Percentiles rank a stretch among this genome's conserved stretches.
These are phyloP conservation scores for Rachycentron canadum DNA, from an alignment of 2,797 vertebrate species.

Conservation along the genomic window DNA sequence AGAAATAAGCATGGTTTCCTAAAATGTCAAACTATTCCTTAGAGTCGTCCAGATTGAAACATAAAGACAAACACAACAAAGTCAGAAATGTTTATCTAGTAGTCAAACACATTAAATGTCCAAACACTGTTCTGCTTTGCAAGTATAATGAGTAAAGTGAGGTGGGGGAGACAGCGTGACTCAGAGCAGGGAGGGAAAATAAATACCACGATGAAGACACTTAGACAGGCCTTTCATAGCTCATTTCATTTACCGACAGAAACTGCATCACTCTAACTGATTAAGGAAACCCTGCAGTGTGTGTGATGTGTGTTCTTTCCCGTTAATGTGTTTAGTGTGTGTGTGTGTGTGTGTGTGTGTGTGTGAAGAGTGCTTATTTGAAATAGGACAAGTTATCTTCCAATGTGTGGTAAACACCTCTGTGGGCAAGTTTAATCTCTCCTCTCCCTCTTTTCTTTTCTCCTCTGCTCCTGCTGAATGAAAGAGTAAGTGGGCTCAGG, in stretches of 20 bases:
- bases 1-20: not conserved
- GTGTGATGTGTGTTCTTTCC: conserved; percentile 37
- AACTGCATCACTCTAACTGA: conserved; percentile 60
- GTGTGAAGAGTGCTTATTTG: conserved; percentile 18
- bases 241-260: conserved; percentile 59
- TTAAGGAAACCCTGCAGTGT: conserved; percentile 45
- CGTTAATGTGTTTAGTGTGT: not conserved
- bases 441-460: conserved; percentile 54
- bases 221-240: conserved; percentile 58
- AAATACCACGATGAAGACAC: conserved; percentile 63
- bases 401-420: conserved; percentile 61
- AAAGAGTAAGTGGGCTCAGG: conserved; percentile 80
- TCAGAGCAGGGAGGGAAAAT: conserved; percentile 61
- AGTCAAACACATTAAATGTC: conserved; percentile 32
- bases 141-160: conserved; percentile 40
- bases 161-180: conserved; percentile 38
- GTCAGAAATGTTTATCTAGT: conserved; percentile 47
- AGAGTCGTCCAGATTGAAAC: conserved; percentile 25
- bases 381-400: conserved; percentile 40
- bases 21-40: conserved; percentile 8
- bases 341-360: too few relatives aligned
- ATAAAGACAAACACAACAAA: conserved; percentile 26
- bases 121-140: conserved; percentile 36
- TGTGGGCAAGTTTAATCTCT: conserved; percentile 56
- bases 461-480: conserved; percentile 69